phyloP scores from a whole-genome alignment of 1,140 invertebrate species.

The Drosophila ambigua region DNA sequence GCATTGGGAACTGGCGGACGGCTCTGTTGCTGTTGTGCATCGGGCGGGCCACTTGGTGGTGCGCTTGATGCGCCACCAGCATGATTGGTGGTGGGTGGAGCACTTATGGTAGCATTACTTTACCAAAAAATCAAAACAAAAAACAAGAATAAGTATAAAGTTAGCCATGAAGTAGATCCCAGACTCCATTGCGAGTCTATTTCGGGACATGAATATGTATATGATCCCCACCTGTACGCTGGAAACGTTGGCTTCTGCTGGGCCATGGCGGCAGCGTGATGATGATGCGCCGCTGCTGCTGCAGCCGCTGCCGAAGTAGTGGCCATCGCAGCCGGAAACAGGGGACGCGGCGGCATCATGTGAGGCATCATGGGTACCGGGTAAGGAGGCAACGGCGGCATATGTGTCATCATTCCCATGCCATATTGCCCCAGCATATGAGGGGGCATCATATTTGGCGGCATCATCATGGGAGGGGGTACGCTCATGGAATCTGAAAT shows the following conservation, averaged over 20 bases:
- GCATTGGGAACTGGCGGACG: constrained; percentile 51
- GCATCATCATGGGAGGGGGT: constrained; percentile 85
- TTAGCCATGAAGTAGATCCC: background rate
- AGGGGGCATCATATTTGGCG: constrained; percentile 87
- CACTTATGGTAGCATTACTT: constrained; percentile 89
- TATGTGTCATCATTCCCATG: constrained; percentile 85
- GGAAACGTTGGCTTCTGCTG: constrained; percentile 91
- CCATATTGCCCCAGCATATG: constrained; percentile 86
- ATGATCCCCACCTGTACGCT: constrained; percentile 87
- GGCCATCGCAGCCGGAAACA: constrained; percentile 90
- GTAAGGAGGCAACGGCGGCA: constrained; percentile 85
- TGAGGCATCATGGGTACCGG: constrained; percentile 86
- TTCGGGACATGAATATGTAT: background rate
- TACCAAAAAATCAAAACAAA: constrained; percentile 77
- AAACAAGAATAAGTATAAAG: constrained; percentile 1
- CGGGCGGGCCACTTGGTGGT: constrained; percentile 68
- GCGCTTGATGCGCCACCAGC: constrained; percentile 66
- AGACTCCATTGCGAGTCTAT: no score
- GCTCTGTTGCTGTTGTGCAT: constrained; percentile 65
- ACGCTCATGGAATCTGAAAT: constrained; percentile 80
- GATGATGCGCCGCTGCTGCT: constrained; percentile 69
- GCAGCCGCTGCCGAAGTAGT: constrained; percentile 86
- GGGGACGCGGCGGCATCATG: constrained; percentile 90
- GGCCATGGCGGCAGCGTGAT: constrained; percentile 85
- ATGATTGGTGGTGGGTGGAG: constrained; percentile 86